Base-by-base conservation (phyloP, 2,113 vertebrate species). In the Heteronetta atricapilla region DNA sequence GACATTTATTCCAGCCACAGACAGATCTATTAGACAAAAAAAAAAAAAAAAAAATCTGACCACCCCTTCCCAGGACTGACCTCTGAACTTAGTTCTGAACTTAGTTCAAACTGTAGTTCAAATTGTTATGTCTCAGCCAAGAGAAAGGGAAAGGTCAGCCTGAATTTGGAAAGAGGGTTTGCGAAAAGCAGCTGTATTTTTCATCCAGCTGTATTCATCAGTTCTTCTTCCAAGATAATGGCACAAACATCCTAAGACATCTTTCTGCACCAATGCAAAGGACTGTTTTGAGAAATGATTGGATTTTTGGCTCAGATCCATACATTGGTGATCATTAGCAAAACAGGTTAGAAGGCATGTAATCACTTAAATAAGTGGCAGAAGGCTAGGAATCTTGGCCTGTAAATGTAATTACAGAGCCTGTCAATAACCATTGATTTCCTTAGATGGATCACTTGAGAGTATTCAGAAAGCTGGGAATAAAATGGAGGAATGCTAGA, bases 381-480 rank as follows among this genome's bases (percentile, higher is more conserved):
- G 77, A 96, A 82, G 93, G 89, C 94, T 95, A 83, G 87, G 77
- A 97, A 94, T 87, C 95, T 96, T 93, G 90, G 73, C 92, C 96
- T 97, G 97, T 96, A 98, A 97, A 97, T 97, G 94, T 97, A 98
- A 98, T 98, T 98, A 98, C 89, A 90, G 81, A 89, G 67, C 48
- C 81, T 97, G 96, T 97, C 97, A 94, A 98, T 98, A 96, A 31
- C 11, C 62, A 97, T 98, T 93, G 97, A 98, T 97, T 95, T 93
- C 50, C 56, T 69, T 63, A 94, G 89, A 64, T 1, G 6, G 84
- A 96, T 97, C 63, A 29, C 86, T 96, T 91, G 81, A 94, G 95
- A 97, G 36, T 31, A 66, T 82, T 90, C 80, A 84, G 68, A 91
- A 96, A 82, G 23, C 40, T 56, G 38, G 8, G 21, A 93, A 44